These are phyloP conservation scores for Ardeotis arabs DNA, from an alignment of 2,113 vertebrate genomes.

Conservation along the genomic window DNA sequence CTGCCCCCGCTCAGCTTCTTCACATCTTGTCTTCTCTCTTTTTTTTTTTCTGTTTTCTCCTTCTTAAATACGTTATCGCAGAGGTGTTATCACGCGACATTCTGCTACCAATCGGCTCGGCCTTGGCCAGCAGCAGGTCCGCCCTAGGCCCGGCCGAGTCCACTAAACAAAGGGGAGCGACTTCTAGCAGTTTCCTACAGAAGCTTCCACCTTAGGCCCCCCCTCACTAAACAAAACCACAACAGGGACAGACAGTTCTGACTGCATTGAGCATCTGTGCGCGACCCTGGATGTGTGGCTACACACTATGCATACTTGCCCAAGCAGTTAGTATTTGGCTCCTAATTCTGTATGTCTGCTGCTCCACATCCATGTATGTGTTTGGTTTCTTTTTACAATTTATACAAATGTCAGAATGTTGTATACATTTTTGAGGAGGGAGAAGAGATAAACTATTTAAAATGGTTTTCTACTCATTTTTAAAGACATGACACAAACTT, in stretches of 20 bases:
- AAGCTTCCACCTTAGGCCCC: too few relatives aligned
- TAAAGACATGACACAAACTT: neutral
- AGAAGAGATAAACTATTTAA: neutral
- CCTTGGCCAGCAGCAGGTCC: too few relatives aligned
- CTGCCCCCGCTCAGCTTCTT: too few relatives aligned
- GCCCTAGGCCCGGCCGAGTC: too few relatives aligned
- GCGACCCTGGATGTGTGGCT: neutral
- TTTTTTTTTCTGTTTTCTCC: too few relatives aligned
- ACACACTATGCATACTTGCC: accelerated
- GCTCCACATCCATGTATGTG: neutral
- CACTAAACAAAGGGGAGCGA: too few relatives aligned
- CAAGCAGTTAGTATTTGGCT: neutral
- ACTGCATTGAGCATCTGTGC: neutral
- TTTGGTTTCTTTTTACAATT: neutral
- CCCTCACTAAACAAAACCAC: too few relatives aligned
- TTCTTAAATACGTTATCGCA: too few relatives aligned
- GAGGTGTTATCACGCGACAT: too few relatives aligned
- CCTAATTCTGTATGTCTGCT: neutral
- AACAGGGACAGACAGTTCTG: neutral
- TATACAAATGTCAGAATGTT: neutral
- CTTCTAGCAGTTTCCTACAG: too few relatives aligned
- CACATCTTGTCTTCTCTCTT: too few relatives aligned
- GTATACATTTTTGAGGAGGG: neutral
- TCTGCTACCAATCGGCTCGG: too few relatives aligned
- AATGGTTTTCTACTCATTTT: neutral